These are phyloP conservation scores for Mechanitis mazaeus DNA, from an alignment of 2,888 invertebrate genomes.

Conservation along the genomic window DNA sequence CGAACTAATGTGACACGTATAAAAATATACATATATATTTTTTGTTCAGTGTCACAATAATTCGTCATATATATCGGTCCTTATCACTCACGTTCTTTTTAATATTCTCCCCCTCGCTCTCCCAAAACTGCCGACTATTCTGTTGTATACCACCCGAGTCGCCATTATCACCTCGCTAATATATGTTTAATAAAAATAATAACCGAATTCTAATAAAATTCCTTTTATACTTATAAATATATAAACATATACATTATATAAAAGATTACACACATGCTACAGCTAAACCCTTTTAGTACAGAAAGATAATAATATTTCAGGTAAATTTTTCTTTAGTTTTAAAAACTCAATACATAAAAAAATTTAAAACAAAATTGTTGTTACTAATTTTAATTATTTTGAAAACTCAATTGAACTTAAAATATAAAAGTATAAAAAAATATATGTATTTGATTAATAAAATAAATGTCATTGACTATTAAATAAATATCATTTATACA, in stretches of 20 bases:
- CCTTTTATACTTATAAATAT: not conserved
- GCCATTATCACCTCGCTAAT: constrained; percentile 50
- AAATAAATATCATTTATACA: too few relatives aligned
- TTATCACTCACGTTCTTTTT: constrained; percentile 67
- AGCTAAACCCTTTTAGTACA: too few relatives aligned
- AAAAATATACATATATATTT: not conserved
- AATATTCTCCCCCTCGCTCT: constrained; percentile 67
- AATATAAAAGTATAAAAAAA: too few relatives aligned
- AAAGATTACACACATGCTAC: not conserved
- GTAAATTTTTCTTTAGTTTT: too few relatives aligned
- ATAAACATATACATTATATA: not conserved
- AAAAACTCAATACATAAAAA: too few relatives aligned
- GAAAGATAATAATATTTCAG: too few relatives aligned
- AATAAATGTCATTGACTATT: too few relatives aligned
- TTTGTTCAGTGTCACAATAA: constrained; percentile 4
- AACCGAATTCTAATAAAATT: constrained; percentile 2
- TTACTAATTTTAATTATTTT: too few relatives aligned
- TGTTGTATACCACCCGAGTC: constrained; percentile 57
- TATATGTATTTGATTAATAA: too few relatives aligned
- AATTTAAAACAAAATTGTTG: too few relatives aligned
- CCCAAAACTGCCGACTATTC: constrained; percentile 59
- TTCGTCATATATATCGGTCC: constrained; percentile 26
- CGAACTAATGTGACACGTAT: constrained; percentile 6
- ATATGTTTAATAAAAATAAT: constrained; percentile 21
- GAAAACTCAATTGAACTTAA: too few relatives aligned